A percentile compares a stretch with the other conserved stretches of the same genome.
Evolutionary conservation across 2,888 invertebrate genomes (phyloP).

Genomic region (Lymantria dispar): DNA sequence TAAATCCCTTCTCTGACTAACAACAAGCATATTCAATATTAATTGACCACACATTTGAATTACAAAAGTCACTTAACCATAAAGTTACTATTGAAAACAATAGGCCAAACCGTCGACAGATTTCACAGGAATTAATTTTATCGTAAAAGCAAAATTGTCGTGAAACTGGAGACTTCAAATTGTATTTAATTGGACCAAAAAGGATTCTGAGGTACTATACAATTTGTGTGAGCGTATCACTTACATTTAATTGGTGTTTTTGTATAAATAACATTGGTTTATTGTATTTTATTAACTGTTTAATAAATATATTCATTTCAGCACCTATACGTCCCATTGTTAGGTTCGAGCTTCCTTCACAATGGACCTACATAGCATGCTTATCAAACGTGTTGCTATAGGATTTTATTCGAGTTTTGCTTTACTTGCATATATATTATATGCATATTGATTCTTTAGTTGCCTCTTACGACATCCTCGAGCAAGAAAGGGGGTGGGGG

Average conservation of each 20-base stretch:
- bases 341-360: too few relatives aligned
- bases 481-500: too few relatives aligned
- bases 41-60: background rate
- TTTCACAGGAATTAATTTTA: slow-evolving; percentile 10
- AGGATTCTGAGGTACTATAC: slow-evolving; percentile 14
- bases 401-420: too few relatives aligned
- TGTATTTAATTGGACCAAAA: slow-evolving; percentile 32
- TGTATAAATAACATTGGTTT: slow-evolving; percentile 1
- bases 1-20: too few relatives aligned
- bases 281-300: slow-evolving; percentile 1
- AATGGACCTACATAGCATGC: too few relatives aligned
- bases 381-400: too few relatives aligned
- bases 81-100: slow-evolving; percentile 2
- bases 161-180: slow-evolving; percentile 25
- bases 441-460: too few relatives aligned
- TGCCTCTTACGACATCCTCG: too few relatives aligned
- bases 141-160: slow-evolving; percentile 16
- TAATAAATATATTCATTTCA: background rate
- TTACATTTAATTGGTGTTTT: slow-evolving; percentile 22
- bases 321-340: too few relatives aligned
- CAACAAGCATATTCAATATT: background rate
- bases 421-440: too few relatives aligned
- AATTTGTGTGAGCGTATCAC: slow-evolving; percentile 20
- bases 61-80: background rate
- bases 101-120: background rate